Conservation (phyloP, 1,140 invertebrate genomes). For the Drosophila arizonae region DNA sequence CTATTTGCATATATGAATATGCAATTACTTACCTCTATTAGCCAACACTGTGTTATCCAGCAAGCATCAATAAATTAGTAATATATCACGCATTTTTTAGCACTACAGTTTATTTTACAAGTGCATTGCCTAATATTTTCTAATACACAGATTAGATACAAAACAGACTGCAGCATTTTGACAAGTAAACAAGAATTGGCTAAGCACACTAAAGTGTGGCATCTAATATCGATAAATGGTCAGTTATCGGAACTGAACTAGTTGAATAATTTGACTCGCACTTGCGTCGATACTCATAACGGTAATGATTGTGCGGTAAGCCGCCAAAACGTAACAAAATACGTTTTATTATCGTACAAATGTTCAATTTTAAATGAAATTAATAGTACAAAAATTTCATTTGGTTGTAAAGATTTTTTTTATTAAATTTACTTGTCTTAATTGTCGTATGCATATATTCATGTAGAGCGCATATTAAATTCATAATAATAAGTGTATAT, state of each 20-base stretch:
- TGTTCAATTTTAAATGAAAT: not conserved
- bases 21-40: not conserved
- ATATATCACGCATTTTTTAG: slow-evolving; percentile 1
- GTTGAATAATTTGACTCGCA: not conserved
- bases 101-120: not conserved
- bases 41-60: not conserved
- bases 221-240: slow-evolving; percentile 4
- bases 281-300: not conserved
- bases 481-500: slow-evolving; percentile 40
- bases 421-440: slow-evolving; percentile 53
- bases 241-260: slow-evolving; percentile 3
- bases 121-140: not conserved
- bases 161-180: slow-evolving; percentile 5
- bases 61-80: slow-evolving; percentile 1
- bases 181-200: slow-evolving; percentile 7
- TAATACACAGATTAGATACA: not conserved
- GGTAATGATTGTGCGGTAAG: not conserved
- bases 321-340: not conserved
- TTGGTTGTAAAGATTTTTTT: slow-evolving; percentile 40
- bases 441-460: slow-evolving; percentile 38
- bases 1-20: slow-evolving; percentile 5
- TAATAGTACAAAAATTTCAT: not conserved
- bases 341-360: not conserved
- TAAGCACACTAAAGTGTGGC: not conserved
- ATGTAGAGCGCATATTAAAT: slow-evolving; percentile 46